Evolutionary conservation across 2,797 vertebrate species (phyloP).

Genomic region (Alectoris magna): DNA sequence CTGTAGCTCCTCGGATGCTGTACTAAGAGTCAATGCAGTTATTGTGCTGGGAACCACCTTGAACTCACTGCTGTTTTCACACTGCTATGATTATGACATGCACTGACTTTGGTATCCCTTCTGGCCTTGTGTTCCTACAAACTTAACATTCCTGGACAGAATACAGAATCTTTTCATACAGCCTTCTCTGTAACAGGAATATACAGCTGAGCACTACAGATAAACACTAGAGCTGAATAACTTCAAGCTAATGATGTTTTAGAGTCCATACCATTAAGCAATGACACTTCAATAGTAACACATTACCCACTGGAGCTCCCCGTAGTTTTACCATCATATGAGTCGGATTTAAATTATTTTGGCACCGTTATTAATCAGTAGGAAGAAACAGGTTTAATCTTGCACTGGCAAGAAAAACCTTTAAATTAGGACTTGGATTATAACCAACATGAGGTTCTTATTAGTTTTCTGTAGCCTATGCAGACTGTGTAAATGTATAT

Average conservation of each 20-base stretch:
- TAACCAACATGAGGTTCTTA: slow-evolving; percentile 40
- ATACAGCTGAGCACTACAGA: not conserved
- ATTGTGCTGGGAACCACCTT: not conserved
- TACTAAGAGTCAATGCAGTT: not conserved
- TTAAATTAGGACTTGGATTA: slow-evolving; percentile 44
- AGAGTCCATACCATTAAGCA: not conserved
- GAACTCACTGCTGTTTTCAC: not conserved
- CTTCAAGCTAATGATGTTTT: not conserved
- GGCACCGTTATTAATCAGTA: slow-evolving; percentile 42
- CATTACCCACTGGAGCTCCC: not conserved
- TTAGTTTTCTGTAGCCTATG: not conserved
- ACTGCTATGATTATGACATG: not conserved
- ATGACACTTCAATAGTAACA: not conserved
- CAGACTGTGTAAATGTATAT: slow-evolving; percentile 11
- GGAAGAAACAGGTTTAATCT: slow-evolving; percentile 40
- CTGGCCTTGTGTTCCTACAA: not conserved
- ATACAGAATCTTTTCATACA: not conserved
- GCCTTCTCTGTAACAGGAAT: not conserved
- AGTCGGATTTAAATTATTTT: slow-evolving; percentile 50
- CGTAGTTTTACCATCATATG: slow-evolving; percentile 18
- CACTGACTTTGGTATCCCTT: not conserved
- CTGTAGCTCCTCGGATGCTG: not conserved
- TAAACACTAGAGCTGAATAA: not conserved
- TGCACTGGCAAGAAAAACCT: slow-evolving; percentile 12
- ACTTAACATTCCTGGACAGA: not conserved